Base-by-base conservation (phyloP, 2,113 vertebrate species). In the Cercopithecus mona region DNA sequence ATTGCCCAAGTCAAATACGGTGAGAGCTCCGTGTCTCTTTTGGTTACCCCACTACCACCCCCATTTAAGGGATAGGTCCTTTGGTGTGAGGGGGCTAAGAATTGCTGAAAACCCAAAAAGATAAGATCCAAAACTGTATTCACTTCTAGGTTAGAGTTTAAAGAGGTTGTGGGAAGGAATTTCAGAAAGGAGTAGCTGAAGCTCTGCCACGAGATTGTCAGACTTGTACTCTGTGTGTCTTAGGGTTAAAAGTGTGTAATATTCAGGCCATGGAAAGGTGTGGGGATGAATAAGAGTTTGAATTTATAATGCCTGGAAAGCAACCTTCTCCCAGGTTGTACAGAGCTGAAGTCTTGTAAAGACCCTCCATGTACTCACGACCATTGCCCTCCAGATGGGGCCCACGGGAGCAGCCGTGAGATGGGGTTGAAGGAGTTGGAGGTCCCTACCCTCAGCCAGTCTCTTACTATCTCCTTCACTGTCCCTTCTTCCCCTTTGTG, bases 1-100 rank as follows among this genome's bases (percentile, higher is more conserved):
- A 99, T 99, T 35, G 99, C 99, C 3, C 99, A 99, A 97, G 99
- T 99, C 98, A 99, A 99, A 99, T 99, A 99, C 0, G 99, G 99
- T 99, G 98, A 98, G 97, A 93, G 6, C 40, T 23, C 48, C 3
- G 0, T 13, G 30, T 22, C 59, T 59, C 64, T 35, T 7, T 0
- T 8, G 2, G 40, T 35, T 23, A 0, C 8, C 35, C 45, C 43
- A 1, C 32, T 2, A 1, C 3, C 8, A 8, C 4, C 20, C 14
- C 9, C 16, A 7, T 22, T 18, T 32, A 66, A 59, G 13, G 27
- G 5, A 22, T 25, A 35, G 23, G 70, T 70, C 57, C 83, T 93
- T 64, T 48, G 81, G 43, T 27, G 11, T 32, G 18, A 52, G 30
- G 48, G 32, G 9, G 4, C 52, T 70, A 38, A 25, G 72, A 59